Base-by-base conservation (phyloP, 2,888 invertebrate genomes). In the Drepana falcataria region DNA sequence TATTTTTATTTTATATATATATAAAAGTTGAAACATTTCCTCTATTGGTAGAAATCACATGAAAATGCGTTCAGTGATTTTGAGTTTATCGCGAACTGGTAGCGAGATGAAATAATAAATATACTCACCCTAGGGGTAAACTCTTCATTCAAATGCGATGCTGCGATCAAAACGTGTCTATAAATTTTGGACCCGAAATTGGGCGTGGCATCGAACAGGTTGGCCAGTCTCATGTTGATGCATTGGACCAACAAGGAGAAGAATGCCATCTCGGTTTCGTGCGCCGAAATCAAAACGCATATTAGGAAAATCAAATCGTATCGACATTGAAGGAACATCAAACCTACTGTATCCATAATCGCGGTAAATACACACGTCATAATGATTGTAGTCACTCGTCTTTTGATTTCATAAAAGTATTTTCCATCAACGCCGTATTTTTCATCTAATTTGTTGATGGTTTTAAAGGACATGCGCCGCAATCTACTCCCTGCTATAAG, bases 231-330 rank as follows among this genome's bases (percentile, higher is more conserved):
- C 6, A 77, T 56, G 63, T 84, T 87, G 2, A 85, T 69, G 2
- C 69, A 68, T 44, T 78, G 72, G 35, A 85, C 74, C 3, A 85
- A 47, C 35, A 83, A 59, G 35, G 76, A 65, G 35, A 75, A 69
- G 6, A 85, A 76, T 0, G 73, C 58, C 48, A 82, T 63, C 65
- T 88, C 88, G 0, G 78, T 64, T 58, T 86, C 84, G 53, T 81
- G 80, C 35, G 79, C 81, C 2, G 79, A 70, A 54, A 77, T 75
- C 0, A 73, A 64, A 0, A 83, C 49, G 5, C 70, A 64, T 0
- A 79, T 61, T 1, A 71, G 54, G 4, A 76, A 9, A 0, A 72
- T 59, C 7, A 66, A 47, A 41, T 65, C 63, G 2, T 49, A 33
- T 37, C 69, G 61, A 0, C 59, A 34, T 7, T 59, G 55, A 0